Conservation (phyloP, 2,113 vertebrate genomes). For the Psilopogon haemacephalus region DNA sequence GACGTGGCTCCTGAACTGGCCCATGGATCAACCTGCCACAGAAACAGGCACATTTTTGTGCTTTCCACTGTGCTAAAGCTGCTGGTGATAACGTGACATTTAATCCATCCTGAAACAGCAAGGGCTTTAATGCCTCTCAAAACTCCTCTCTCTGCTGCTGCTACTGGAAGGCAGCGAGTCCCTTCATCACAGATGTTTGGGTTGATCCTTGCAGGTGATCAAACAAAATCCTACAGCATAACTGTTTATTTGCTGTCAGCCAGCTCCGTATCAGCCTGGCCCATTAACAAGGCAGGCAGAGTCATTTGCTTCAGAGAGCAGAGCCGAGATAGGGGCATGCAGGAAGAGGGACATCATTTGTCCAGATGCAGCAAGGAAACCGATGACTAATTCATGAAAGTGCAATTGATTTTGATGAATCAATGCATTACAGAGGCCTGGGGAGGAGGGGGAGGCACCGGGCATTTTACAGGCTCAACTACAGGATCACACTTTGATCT, state of each 20-base stretch:
- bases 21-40: rapidly evolving
- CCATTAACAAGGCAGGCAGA: not conserved
- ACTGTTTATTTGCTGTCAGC: constrained; percentile 28
- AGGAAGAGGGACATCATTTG: constrained; percentile 48
- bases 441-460: constrained; percentile 11
- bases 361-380: constrained; percentile 51
- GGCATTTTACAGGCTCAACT: constrained; percentile 34
- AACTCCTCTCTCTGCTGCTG: not conserved
- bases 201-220: not conserved
- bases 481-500: constrained; percentile 62
- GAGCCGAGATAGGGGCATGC: not conserved
- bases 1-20: rapidly evolving
- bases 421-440: constrained; percentile 44
- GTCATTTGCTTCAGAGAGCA: not conserved
- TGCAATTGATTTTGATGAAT: constrained; percentile 67
- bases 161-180: not conserved
- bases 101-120: not conserved
- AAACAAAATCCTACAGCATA: not conserved
- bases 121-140: not conserved
- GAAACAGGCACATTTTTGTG: rapidly evolving
- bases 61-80: rapidly evolving
- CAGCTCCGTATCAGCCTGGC: not conserved
- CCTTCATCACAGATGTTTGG: not conserved
- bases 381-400: constrained; percentile 68
- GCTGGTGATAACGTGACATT: rapidly evolving